A percentile compares a stretch with the other conserved stretches of the same genome.
These are phyloP conservation scores for Drosophila atroscutellata DNA, from an alignment of 2,888 invertebrate genomes.

Conservation along the genomic window DNA sequence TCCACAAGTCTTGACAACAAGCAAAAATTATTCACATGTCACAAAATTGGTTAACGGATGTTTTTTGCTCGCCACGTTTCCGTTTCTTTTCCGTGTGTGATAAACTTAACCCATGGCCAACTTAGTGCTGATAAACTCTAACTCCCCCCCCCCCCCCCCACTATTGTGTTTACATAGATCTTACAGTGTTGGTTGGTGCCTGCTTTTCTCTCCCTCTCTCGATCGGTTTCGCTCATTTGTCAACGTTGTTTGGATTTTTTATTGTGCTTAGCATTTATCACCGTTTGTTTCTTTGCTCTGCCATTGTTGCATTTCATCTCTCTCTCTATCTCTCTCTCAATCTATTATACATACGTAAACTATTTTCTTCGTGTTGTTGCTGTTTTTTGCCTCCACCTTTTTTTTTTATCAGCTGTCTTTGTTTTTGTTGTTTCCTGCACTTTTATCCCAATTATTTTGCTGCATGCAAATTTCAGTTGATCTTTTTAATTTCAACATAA, in stretches of 20 bases:
- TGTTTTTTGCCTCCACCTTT: conserved; percentile 33
- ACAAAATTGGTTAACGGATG: conserved; percentile 38
- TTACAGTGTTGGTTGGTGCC: conserved; percentile 46
- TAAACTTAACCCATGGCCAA: conserved; percentile 48
- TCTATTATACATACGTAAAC: neutral
- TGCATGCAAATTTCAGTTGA: conserved; percentile 35
- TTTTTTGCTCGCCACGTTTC: conserved; percentile 47
- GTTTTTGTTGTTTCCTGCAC: conserved; percentile 15
- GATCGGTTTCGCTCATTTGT: conserved; percentile 30
- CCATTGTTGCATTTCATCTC: conserved; percentile 53
- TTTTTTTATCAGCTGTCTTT: conserved; percentile 33
- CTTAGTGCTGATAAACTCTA: conserved; percentile 30
- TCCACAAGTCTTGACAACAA: conserved; percentile 1
- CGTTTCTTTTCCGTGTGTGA: conserved; percentile 9
- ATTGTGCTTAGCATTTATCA: conserved; percentile 47
- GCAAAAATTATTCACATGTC: conserved; percentile 21
- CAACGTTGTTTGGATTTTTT: conserved; percentile 39
- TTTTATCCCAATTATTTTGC: conserved; percentile 21
- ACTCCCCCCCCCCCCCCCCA: neutral
- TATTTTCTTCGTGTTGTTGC: neutral
- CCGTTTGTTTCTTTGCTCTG: conserved; percentile 50
- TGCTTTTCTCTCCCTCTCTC: conserved; percentile 25
- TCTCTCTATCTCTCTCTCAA: neutral
- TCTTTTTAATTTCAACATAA: conserved; percentile 27
- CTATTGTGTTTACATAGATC: conserved; percentile 14